Percentiles rank a stretch among this genome's conserved stretches.
phyloP scores from a whole-genome alignment of 2,888 invertebrate species.

The Boloria selene region DNA sequence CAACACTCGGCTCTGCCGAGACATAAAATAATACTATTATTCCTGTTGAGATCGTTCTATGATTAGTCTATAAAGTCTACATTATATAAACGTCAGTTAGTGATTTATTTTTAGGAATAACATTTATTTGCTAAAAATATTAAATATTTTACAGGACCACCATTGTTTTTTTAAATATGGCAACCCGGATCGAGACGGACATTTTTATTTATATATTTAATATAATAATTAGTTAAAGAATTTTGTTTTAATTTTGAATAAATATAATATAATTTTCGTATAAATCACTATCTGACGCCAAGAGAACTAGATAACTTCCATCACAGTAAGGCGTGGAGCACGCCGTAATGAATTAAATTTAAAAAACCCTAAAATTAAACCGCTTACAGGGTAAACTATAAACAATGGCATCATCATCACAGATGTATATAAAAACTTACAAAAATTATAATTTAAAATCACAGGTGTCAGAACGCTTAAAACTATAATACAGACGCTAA shows the following conservation, averaged over 20 bases:
- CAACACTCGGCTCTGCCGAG: constrained; percentile 35
- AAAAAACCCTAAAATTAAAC: constrained; percentile 57
- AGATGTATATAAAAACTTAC: constrained; percentile 67
- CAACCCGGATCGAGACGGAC: constrained; percentile 13
- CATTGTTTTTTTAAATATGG: constrained; percentile 4
- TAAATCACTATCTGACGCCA: constrained; percentile 45
- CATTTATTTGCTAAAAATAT: constrained; percentile 16
- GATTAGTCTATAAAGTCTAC: constrained; percentile 57
- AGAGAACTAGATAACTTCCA: constrained; percentile 29
- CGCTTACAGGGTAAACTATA: constrained; percentile 57
- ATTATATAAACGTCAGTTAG: constrained; percentile 29
- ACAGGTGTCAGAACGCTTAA: constrained; percentile 69
- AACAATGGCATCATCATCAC: constrained; percentile 76
- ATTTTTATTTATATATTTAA: constrained; percentile 6
- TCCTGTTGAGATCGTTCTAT: constrained; percentile 57
- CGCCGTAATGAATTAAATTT: constrained; percentile 36
- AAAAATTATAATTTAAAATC: constrained; percentile 71
- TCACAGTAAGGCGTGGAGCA: constrained; percentile 34
- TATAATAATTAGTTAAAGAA: constrained; percentile 5
- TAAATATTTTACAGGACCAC: constrained; percentile 6
- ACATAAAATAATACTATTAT: constrained; percentile 38
- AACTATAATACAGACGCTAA: constrained; percentile 57
- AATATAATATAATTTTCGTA: constrained; percentile 14
- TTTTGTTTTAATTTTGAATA: constrained; percentile 13
- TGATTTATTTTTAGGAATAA: constrained; percentile 30